Percentiles rank a stretch among this genome's conserved stretches.
phyloP scores from a whole-genome alignment of 2,113 vertebrate genomes.

The Anolis carolinensis region DNA sequence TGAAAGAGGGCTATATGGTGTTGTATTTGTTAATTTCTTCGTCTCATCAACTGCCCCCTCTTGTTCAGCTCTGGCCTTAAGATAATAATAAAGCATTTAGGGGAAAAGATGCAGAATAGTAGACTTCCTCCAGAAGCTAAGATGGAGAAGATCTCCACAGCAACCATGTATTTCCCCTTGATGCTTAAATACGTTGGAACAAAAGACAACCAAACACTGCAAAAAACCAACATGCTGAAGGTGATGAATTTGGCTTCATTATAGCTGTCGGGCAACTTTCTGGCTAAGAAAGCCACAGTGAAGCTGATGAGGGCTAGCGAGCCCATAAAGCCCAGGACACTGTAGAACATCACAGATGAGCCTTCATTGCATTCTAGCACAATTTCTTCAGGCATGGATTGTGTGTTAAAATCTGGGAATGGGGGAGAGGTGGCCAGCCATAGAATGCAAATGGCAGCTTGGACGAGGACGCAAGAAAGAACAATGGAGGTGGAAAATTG shows the following conservation, averaged over 20 bases:
- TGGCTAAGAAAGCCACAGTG: neutral
- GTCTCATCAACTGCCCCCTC: neutral
- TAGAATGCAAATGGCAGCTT: neutral
- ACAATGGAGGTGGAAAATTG: neutral
- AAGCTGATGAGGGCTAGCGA: neutral
- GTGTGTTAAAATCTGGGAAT: neutral
- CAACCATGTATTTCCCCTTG: neutral
- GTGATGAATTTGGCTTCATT: neutral
- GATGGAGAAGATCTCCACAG: conserved; percentile 2
- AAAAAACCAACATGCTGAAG: neutral
- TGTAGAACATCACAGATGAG: neutral
- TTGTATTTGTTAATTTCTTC: too few species aligned
- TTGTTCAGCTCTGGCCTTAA: neutral
- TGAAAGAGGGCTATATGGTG: too few species aligned
- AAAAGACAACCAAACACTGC: conserved; percentile 3
- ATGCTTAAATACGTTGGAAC: neutral
- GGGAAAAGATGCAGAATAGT: neutral
- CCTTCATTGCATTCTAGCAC: neutral
- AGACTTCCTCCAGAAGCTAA: neutral
- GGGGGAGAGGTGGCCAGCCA: neutral
- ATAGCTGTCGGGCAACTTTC: neutral
- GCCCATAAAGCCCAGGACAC: neutral
- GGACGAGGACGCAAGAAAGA: neutral
- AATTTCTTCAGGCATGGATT: neutral
- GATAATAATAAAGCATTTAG: neutral